These are phyloP conservation scores for Hirudo medicinalis DNA, from an alignment of 1,140 invertebrate species.

Conservation along the genomic window DNA sequence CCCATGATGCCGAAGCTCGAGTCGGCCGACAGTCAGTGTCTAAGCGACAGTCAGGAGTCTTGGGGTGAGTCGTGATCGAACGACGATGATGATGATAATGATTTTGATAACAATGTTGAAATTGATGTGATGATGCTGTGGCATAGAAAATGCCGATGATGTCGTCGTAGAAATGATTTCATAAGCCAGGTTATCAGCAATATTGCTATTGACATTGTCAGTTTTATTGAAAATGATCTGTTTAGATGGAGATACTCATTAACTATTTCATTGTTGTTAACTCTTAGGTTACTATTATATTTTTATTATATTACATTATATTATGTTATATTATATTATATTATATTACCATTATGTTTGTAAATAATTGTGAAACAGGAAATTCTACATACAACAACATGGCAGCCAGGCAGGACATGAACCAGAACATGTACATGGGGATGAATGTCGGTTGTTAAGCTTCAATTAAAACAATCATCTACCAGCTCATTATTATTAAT, in stretches of 20 bases:
- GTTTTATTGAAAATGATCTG: background rate
- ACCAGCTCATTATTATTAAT: background rate
- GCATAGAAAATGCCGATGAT: background rate
- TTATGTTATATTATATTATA: background rate
- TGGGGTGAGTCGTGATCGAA: background rate
- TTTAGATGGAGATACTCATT: too few relatives aligned
- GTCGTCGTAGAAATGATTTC: too few relatives aligned
- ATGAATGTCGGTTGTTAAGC: conserved; percentile 51
- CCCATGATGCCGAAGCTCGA: conserved; percentile 18
- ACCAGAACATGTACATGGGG: conserved; percentile 65
- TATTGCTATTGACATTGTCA: background rate
- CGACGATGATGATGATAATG: background rate
- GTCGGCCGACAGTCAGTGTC: conserved; percentile 18
- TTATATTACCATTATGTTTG: background rate
- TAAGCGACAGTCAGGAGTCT: conserved; percentile 12
- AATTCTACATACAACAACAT: background rate
- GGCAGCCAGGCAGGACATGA: conserved; percentile 40
- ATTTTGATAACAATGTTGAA: background rate
- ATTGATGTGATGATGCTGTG: background rate
- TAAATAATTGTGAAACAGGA: background rate
- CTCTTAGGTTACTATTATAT: background rate
- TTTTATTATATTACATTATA: background rate
- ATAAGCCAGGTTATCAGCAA: too few relatives aligned
- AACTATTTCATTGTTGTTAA: too few relatives aligned
- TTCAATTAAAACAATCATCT: background rate